Base-by-base conservation (phyloP, 2,797 vertebrate species). In the Lepus townsendii region DNA sequence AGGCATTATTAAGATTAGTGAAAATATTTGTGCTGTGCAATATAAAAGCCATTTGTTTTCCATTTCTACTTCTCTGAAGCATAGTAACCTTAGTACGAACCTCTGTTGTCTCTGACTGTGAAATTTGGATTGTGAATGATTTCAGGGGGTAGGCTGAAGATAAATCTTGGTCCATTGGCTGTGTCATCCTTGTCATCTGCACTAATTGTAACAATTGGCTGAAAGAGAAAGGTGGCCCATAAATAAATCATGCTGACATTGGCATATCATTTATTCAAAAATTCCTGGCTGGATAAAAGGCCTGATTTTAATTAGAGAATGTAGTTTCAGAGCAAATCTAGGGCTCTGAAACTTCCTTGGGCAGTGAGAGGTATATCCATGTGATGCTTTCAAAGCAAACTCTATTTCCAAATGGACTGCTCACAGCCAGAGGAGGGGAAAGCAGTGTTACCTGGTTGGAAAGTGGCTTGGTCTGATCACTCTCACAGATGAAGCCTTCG, bases 181-280 rank as follows among this genome's bases (percentile, higher is more conserved):
- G 99, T 99, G 97, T 99, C 99, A 26, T 99, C 99, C 98, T 99
- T 99, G 98, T 99, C 99, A 97, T 99, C 98, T 1, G 99, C 99
- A 24, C 99, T 99, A 88, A 99, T 98, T 60, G 99, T 99, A 97
- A 99, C 98, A 92, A 99, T 99, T 88, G 99, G 98, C 99, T 99
- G 96, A 83, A 98, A 98, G 97, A 98, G 87, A 98, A 98, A 98
- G 96, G 88, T 73, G 94, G 66, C 52, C 63, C 24, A 88, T 98
- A 93, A 98, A 96, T 95, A 97, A 97, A 93, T 32, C 88, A 83
- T 69, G 84, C 72, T 94, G 96, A 94, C 79, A 88, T 76, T 62
- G 42, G 7, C 89, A 68, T 4, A 96, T 90, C 63, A 92, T 75
- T 92, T 38, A 87, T 30, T 96, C 14, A 68, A 91, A 92, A 90